Base-by-base conservation (phyloP, 2,888 invertebrate genomes). In the Autographa pulchrina region DNA sequence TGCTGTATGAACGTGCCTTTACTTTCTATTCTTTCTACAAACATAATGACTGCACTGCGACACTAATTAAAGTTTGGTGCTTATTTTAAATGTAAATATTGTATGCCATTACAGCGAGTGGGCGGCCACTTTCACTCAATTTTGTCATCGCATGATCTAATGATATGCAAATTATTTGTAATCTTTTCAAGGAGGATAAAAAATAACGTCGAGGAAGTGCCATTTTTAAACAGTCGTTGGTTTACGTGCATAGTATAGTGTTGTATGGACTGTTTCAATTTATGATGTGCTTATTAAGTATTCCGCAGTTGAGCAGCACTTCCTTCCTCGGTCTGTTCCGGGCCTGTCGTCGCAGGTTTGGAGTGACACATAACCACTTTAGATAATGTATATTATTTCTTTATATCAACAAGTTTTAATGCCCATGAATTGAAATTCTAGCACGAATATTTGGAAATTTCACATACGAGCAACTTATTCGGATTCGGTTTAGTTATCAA, bases 1-100 rank as follows among this genome's bases (percentile, higher is more conserved):
- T 86, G 74, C 77, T 65, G 72, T 87, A 84, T 85, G 81, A 38
- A 85, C 73, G 71, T 74, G 69, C 77, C 87, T 88, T 89, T 89
- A 89, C 90, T 91, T 91, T 91, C 91, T 89, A 89, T 87, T 78
- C 75, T 75, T 80, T 81, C 74, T 75, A 65, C 78, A 80, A 81
- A 82, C 74, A 81, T 85, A 85, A 85, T 81, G 80, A 80, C 83
- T 81, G 75, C 75, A 83, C 79, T 78, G 73, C 83, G 86, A 85
- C 85, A 86, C 76, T 86, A 86, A 89, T 90, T 87, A 88, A 86
- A 87, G 85, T 80, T 77, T 84, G 70, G 68, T 78, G 81, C 84
- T 86, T 86, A 90, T 91, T 90, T 86, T 82, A 90, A 87, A 87
- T 89, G 85, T 80, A 86, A 86, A 89, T 88, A 85, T 85, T 81